Evolutionary conservation across 2,888 invertebrate species (phyloP), one percentile per base, ranked within the genome.

Genomic region (Ophion obscuratus): DNA sequence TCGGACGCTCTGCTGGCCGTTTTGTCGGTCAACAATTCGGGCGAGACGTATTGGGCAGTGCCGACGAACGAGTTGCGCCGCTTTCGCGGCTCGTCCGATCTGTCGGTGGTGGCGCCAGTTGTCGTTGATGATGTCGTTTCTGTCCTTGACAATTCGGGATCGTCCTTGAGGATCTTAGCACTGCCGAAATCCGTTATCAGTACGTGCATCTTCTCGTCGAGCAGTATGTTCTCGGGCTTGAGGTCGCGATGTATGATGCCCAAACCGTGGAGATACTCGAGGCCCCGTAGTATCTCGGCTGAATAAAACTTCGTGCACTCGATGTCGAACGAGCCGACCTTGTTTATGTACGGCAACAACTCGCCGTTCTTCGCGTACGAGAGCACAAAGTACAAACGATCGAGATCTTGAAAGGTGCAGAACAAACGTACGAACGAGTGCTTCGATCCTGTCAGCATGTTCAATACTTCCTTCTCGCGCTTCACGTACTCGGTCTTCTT

Each of bases 31-130:
- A 99, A 95, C 87, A 99, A 96, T 95, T 99, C 99, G 2, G 99
- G 99, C 81, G 99, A 99, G 0, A 99, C 99, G 94, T 99, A 99
- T 94, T 99, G 99, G 2, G 99, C 99, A 14, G 99, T 99, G 74
- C 99, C 99, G 17, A 99, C 99, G 94, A 99, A 99, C 94, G 98
- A 98, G 91, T 97, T 97, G 90, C 96, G 96, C 84, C 97, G 95
- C 89, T 95, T 95, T 80, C 95, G 95, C 66, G 81, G 71, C 14
- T 85, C 83, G 59, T 88, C 87, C 79, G 85, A 47, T 76, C 78
- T 66, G 17, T 83, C 74, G 31, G 44, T 57, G 31, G 10, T 44
- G 14, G 62, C 59, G 20, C n/a, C 20, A 2, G 68, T 61, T 0
- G 68, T 31, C 14, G 47, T 53, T 9, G 78, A 62, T 11, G 79